These are phyloP conservation scores for Gymnogyps californianus DNA, from an alignment of 2,113 vertebrate species.

Conservation along the genomic window DNA sequence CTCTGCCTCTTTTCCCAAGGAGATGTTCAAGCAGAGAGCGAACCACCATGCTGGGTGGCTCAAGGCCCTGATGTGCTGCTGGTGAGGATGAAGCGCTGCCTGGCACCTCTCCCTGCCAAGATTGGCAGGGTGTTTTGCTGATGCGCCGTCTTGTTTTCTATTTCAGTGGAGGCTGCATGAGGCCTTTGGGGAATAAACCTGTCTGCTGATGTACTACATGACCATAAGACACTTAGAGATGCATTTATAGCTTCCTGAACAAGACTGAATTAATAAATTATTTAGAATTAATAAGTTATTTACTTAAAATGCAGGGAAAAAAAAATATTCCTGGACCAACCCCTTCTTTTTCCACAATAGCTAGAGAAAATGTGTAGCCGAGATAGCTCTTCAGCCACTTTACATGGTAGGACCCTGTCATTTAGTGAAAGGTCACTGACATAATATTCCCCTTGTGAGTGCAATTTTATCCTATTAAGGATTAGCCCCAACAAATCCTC, in stretches of 20 bases:
- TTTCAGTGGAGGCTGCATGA: neutral
- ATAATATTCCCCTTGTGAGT: slow-evolving; percentile 12
- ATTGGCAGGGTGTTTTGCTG: neutral
- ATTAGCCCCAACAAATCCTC: neutral
- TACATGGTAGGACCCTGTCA: neutral
- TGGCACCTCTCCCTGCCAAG: neutral
- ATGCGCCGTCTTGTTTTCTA: neutral
- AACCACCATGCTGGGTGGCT: neutral
- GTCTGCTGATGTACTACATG: neutral
- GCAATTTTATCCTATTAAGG: slow-evolving; percentile 31
- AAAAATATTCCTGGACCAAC: neutral
- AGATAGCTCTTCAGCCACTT: neutral
- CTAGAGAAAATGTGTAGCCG: neutral
- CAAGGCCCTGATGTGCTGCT: neutral
- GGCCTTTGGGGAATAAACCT: neutral
- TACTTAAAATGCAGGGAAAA: neutral
- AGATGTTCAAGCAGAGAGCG: neutral
- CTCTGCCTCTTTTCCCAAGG: neutral
- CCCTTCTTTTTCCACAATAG: neutral
- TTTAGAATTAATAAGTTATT: neutral
- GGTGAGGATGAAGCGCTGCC: neutral
- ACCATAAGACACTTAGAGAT: neutral
- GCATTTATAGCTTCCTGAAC: neutral
- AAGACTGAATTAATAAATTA: neutral
- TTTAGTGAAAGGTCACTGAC: neutral